phyloP scores from a whole-genome alignment of 2,797 vertebrate genomes.

The Philypnodon macrostomus region DNA sequence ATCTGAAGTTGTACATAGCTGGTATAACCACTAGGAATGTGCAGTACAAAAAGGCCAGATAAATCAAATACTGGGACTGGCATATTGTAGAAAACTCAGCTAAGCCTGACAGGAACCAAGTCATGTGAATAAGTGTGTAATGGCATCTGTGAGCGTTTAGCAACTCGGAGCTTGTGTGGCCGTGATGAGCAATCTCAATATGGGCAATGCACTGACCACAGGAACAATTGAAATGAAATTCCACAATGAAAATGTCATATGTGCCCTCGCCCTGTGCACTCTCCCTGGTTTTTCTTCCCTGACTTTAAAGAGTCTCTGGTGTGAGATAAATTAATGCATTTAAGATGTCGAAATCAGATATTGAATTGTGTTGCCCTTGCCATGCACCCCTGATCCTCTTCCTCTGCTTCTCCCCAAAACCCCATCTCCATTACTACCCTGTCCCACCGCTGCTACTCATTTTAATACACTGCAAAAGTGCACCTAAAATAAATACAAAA shows the following conservation, averaged over 20 bases:
- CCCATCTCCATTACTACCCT: constrained; percentile 47
- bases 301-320: constrained; percentile 67
- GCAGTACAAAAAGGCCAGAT: constrained; percentile 55
- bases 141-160: constrained; percentile 70
- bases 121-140: constrained; percentile 58
- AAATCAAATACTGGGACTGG: constrained; percentile 60
- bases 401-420: constrained; percentile 61
- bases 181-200: constrained; percentile 69
- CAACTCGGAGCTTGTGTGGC: constrained; percentile 60
- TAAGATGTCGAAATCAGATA: constrained; percentile 83
- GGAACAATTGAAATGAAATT: constrained; percentile 74
- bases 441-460: constrained; percentile 64
- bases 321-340: constrained; percentile 79
- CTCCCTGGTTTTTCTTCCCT: constrained; percentile 44
- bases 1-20: constrained; percentile 30
- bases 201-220: constrained; percentile 71
- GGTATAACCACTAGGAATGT: constrained; percentile 70
- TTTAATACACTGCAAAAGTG: constrained; percentile 79
- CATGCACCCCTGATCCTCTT: constrained; percentile 74
- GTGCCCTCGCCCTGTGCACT: constrained; percentile 55
- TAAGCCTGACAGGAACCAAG: constrained; percentile 58
- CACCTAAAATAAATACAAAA: too few relatives aligned
- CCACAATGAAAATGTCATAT: constrained; percentile 74
- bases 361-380: constrained; percentile 88
- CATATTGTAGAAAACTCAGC: constrained; percentile 44